Base-by-base conservation (phyloP, 30 jellyfish, hydroid and myxozoan genomes). In the Aurelia sp. region DNA sequence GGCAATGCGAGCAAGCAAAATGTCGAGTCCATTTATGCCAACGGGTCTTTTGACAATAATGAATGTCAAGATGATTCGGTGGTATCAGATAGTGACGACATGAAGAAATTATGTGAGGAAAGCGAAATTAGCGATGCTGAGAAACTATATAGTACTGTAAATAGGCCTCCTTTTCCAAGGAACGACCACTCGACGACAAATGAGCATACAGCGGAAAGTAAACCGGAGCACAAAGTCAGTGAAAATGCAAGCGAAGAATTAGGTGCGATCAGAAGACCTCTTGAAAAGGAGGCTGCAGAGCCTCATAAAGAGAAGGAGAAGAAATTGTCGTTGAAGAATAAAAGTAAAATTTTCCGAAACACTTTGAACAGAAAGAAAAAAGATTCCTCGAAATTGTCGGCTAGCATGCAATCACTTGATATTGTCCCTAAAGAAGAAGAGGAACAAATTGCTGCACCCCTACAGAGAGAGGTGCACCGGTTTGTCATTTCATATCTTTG, bases 401-500 rank as follows among this genome's bases (percentile, higher is more conserved):
- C 44, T 5, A 59, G 87, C 51, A 84, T 72, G 87, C 78, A 72
- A 24, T 72, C 87, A 35, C 60, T 78, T 3, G 89, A 78, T 48
- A 21, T 38, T 24, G 50, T 63, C n/a, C 93, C 82, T 4, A 66
- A 41, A 73, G 93, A 84, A 55, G 89, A 63, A 27, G 55, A 44
- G 55, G 89, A 78, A 15, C 80, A 78, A 51, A 33, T 40, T 18
- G 6, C 59, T 31, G 31, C 70, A 17, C 59, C 80, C 21, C 78
- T 19, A 21, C 63, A 10, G 19, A 67, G 79, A 52, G 80, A 67
- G 64, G 90, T 67, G 62, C 78, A 67, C 22, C 60, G 85, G n/a
- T 88, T 94, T 65, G 59, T 64, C 9, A 76, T 81, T 4, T 70
- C 90, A 13, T 94, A 94, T 62, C 87, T 94, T 24, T 94, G 98